Conservation (phyloP, 2,797 vertebrate species). For the Microctenopoma lineatum region DNA sequence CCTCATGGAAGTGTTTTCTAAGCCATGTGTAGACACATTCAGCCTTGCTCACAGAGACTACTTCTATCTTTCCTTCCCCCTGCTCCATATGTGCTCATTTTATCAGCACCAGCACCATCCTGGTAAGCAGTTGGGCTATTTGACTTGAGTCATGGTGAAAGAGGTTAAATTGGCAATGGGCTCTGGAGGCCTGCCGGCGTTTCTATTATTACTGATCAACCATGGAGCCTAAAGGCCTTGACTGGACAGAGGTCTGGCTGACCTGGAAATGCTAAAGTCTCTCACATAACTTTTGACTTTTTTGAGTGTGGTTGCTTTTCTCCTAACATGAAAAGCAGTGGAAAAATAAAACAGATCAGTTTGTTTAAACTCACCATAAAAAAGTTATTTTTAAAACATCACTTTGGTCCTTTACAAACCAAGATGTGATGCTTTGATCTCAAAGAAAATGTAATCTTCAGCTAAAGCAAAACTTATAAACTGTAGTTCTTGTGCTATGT, state of each 20-base stretch:
- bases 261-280: conserved; percentile 53
- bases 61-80: conserved; percentile 35
- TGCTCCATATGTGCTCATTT: conserved; percentile 37
- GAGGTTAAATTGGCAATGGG: conserved; percentile 67
- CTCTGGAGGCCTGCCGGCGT: conserved; percentile 56
- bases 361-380: conserved; percentile 9
- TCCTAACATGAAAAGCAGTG: conserved; percentile 25
- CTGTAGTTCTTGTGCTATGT: conserved; percentile 22
- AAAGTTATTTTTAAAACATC: conserved; percentile 6
- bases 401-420: conserved; percentile 12
- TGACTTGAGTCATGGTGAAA: conserved; percentile 73
- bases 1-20: conserved; percentile 47
- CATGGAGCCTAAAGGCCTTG: conserved; percentile 64
- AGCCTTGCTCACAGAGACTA: conserved; percentile 8
- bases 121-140: conserved; percentile 62
- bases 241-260: conserved; percentile 43
- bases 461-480: background rate
- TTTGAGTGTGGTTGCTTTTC: conserved; percentile 35
- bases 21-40: conserved; percentile 29
- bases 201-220: conserved; percentile 71
- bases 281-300: conserved; percentile 50
- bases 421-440: background rate
- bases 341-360: conserved; percentile 32
- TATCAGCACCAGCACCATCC: conserved; percentile 62
- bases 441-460: conserved; percentile 1